A percentile compares a stretch with the other conserved stretches of the same genome.
phyloP scores from a whole-genome alignment of 2,888 invertebrate species.

The Alentia gelatinosa region DNA sequence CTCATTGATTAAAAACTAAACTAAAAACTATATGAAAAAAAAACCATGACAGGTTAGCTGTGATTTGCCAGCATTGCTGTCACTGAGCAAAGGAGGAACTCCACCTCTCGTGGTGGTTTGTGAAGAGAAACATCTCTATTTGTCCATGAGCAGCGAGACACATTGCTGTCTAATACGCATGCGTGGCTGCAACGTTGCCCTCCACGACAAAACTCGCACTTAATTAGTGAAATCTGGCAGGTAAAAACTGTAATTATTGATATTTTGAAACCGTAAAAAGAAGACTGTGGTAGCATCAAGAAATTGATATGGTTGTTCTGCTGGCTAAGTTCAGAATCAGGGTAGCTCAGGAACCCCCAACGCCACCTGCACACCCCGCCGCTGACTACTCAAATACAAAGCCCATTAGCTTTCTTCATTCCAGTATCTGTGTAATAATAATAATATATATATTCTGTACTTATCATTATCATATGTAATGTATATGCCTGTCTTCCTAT shows the following conservation, averaged over 20 bases:
- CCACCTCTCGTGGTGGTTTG: background rate
- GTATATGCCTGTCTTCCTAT: conserved; percentile 49
- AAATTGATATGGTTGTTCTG: conserved; percentile 28
- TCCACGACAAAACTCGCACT: background rate
- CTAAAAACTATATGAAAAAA: too few species aligned
- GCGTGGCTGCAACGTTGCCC: background rate
- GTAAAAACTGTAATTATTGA: background rate
- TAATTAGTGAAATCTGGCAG: background rate
- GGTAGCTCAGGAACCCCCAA: conserved; percentile 15
- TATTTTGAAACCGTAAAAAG: background rate
- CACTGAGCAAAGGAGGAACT: background rate
- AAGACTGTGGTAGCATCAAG: conserved; percentile 32
- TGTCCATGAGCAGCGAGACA: background rate
- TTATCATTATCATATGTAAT: conserved; percentile 26
- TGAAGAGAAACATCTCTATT: background rate
- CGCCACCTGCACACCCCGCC: background rate
- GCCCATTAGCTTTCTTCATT: conserved; percentile 48
- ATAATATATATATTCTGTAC: conserved; percentile 50
- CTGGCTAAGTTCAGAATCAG: conserved; percentile 47
- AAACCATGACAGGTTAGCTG: conserved; percentile 7
- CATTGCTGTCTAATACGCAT: background rate
- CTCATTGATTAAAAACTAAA: conserved; percentile 36
- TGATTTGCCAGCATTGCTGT: conserved; percentile 23
- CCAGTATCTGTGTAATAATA: conserved; percentile 32
- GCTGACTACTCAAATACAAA: conserved; percentile 9